These are phyloP conservation scores for Drosophila putrida DNA, from an alignment of 2,888 invertebrate species.

Conservation along the genomic window DNA sequence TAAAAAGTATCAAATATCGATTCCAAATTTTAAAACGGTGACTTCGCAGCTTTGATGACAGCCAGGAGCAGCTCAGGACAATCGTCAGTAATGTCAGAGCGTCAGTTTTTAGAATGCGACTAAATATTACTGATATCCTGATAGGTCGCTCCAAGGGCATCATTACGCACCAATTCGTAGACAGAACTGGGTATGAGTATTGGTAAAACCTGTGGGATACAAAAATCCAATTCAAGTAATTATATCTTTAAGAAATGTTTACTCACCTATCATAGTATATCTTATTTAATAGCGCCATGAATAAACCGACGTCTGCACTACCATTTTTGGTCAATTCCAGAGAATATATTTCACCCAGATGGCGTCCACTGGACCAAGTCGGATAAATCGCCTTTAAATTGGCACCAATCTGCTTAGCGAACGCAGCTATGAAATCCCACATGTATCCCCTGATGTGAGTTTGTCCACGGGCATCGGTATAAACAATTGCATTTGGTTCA, in stretches of 20 bases:
- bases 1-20: neutral
- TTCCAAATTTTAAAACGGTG: neutral
- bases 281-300: neutral
- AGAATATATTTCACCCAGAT: slow-evolving; percentile 19
- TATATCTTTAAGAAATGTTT: too few relatives aligned
- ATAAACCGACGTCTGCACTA: slow-evolving; percentile 51
- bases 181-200: slow-evolving; percentile 47
- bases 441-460: slow-evolving; percentile 40
- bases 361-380: slow-evolving; percentile 9
- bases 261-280: slow-evolving; percentile 2
- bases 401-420: slow-evolving; percentile 42
- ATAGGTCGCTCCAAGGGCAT: slow-evolving; percentile 52
- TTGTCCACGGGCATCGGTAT: slow-evolving; percentile 14
- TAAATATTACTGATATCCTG: slow-evolving; percentile 22
- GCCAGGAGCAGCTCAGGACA: neutral
- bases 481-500: slow-evolving; percentile 51
- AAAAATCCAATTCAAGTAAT: too few relatives aligned
- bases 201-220: slow-evolving; percentile 26
- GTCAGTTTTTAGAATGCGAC: slow-evolving; percentile 18
- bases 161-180: slow-evolving; percentile 56
- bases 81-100: slow-evolving; percentile 14
- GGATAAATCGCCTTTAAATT: slow-evolving; percentile 17
- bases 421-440: slow-evolving; percentile 53
- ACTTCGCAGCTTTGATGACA: neutral
- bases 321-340: slow-evolving; percentile 44